Evolutionary conservation across 2,888 invertebrate species (phyloP).

Genomic region (Cataglyphis cursor): DNA sequence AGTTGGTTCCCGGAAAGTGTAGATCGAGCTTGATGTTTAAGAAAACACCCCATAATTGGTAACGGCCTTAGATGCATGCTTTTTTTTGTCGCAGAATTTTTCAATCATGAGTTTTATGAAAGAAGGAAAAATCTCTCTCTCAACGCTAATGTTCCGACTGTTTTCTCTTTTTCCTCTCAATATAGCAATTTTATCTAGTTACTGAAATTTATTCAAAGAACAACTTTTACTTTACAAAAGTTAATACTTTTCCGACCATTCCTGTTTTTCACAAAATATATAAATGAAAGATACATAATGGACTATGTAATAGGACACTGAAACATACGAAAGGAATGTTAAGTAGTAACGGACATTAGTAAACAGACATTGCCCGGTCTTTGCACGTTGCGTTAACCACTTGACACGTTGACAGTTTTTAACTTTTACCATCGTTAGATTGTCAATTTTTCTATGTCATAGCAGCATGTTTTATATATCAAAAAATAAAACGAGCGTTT

Average conservation of each 20-base stretch:
- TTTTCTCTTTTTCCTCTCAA: conserved; percentile 11
- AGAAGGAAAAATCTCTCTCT: background rate
- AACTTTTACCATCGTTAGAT: conserved; percentile 4
- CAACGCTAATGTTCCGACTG: background rate
- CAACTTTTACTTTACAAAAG: background rate
- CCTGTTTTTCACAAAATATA: background rate
- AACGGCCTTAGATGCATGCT: conserved; percentile 40
- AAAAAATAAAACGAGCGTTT: conserved; percentile 61
- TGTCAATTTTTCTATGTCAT: conserved; percentile 50
- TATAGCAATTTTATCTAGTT: background rate
- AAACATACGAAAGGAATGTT: conserved; percentile 22
- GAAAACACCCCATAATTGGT: conserved; percentile 67
- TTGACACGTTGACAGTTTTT: conserved; percentile 33
- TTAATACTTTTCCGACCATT: background rate
- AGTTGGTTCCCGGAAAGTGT: conserved; percentile 77
- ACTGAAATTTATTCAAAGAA: background rate
- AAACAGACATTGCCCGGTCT: conserved; percentile 51
- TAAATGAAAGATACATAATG: background rate
- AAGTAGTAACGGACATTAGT: conserved; percentile 15
- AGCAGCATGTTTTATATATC: background rate
- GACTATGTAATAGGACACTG: background rate
- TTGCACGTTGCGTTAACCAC: conserved; percentile 50
- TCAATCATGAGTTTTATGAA: conserved; percentile 52
- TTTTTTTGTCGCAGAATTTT: conserved; percentile 57
- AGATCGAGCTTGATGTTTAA: conserved; percentile 63